phyloP scores from a whole-genome alignment of 2,888 invertebrate genomes.

The Caenorhabditis sp. region DNA sequence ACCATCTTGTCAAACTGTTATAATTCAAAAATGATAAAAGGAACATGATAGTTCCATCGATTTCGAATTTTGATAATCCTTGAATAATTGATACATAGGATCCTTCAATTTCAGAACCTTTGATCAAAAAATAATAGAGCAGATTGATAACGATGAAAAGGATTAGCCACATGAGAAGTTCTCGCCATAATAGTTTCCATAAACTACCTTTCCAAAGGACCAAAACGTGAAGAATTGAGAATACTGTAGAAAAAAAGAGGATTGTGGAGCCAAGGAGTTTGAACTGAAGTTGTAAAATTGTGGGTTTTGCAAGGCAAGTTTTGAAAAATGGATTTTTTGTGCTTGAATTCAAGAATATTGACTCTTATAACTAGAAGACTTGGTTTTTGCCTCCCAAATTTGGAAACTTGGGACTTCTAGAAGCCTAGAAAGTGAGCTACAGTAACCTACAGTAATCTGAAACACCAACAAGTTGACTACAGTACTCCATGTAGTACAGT shows the following conservation, averaged over 20 bases:
- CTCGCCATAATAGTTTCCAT: slow-evolving; percentile 42
- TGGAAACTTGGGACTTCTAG: too few relatives aligned
- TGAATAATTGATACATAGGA: not conserved
- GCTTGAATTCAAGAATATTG: too few relatives aligned
- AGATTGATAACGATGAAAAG: slow-evolving; percentile 6
- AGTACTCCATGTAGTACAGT: too few relatives aligned
- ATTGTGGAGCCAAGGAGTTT: too few relatives aligned
- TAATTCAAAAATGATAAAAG: slow-evolving; percentile 37
- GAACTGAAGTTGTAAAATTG: too few relatives aligned
- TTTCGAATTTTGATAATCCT: not conserved
- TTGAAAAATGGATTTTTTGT: too few relatives aligned
- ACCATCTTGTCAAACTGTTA: slow-evolving; percentile 38
- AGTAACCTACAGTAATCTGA: too few relatives aligned
- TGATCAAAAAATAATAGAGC: slow-evolving; percentile 12
- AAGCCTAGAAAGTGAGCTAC: too few relatives aligned
- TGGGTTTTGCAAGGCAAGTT: too few relatives aligned
- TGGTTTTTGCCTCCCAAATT: too few relatives aligned
- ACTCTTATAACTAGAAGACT: too few relatives aligned
- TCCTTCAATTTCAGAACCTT: slow-evolving; percentile 8
- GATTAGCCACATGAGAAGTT: slow-evolving; percentile 32
- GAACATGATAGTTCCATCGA: slow-evolving; percentile 31
- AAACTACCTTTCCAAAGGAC: slow-evolving; percentile 42
- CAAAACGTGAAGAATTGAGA: slow-evolving; percentile 17
- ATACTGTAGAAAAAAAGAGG: slow-evolving; percentile 6
- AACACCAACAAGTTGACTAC: too few relatives aligned